Conservation (phyloP, 1,140 invertebrate species). For the Diabrotica undecimpunctata region DNA sequence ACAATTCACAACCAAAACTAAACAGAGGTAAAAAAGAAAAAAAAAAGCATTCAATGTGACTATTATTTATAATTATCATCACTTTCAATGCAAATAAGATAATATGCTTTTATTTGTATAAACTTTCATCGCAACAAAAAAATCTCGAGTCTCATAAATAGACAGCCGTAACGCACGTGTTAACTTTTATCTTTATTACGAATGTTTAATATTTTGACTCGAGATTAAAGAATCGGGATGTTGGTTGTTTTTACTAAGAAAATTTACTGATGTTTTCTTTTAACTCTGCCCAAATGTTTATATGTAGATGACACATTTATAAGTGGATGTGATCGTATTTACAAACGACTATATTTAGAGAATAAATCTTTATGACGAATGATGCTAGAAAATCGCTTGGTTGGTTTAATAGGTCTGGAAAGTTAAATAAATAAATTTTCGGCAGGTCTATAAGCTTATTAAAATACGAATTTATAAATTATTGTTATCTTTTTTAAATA, state of each 20-base stretch:
- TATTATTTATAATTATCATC: too few relatives aligned
- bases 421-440: constrained; percentile 1
- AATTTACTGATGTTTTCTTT: constrained; percentile 27
- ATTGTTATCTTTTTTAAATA: too few relatives aligned
- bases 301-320: constrained; percentile 28
- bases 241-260: constrained; percentile 16
- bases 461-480: too few relatives aligned
- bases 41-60: too few relatives aligned
- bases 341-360: constrained; percentile 19
- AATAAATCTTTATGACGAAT: constrained; percentile 3
- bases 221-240: constrained; percentile 25
- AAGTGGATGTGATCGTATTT: constrained; percentile 20
- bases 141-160: too few relatives aligned
- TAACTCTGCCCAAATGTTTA: constrained; percentile 20
- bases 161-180: constrained; percentile 15
- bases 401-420: not conserved
- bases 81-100: too few relatives aligned
- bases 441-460: too few relatives aligned
- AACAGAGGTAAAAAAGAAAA: too few relatives aligned
- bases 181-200: constrained; percentile 28
- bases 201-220: constrained; percentile 23
- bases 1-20: too few relatives aligned
- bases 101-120: too few relatives aligned
- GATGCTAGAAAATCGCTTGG: not conserved
- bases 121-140: too few relatives aligned